phyloP scores from a whole-genome alignment of 2,113 vertebrate species.

The Sinosuthora webbiana region DNA sequence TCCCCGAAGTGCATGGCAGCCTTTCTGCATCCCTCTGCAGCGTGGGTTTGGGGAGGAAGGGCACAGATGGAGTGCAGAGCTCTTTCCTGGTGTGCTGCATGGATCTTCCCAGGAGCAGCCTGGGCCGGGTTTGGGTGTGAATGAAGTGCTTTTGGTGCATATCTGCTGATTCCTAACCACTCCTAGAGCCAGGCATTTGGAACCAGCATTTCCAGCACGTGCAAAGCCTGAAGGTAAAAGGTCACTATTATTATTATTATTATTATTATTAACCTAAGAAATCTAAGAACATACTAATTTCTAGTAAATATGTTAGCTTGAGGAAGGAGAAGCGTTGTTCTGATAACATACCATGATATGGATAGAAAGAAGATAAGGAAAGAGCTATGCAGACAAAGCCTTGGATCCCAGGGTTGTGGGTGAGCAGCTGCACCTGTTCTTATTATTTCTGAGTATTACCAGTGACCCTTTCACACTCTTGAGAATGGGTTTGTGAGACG shows the following conservation, averaged over 20 bases:
- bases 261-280: background rate
- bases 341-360: background rate
- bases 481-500: background rate
- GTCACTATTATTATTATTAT: background rate
- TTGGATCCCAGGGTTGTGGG: background rate
- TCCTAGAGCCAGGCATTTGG: background rate
- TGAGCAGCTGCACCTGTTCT: background rate
- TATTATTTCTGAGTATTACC: background rate
- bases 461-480: background rate
- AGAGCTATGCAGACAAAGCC: background rate
- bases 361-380: background rate
- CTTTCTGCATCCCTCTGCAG: background rate
- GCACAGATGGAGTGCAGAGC: background rate
- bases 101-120: background rate
- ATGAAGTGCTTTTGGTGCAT: background rate
- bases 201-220: background rate
- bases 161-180: background rate
- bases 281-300: background rate
- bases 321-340: background rate
- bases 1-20: fast-evolving
- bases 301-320: background rate
- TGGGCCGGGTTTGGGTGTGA: background rate
- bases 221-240: background rate
- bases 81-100: fast-evolving
- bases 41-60: fast-evolving